phyloP scores from a whole-genome alignment of 2,113 vertebrate genomes.

The Pardalotus punctatus region DNA sequence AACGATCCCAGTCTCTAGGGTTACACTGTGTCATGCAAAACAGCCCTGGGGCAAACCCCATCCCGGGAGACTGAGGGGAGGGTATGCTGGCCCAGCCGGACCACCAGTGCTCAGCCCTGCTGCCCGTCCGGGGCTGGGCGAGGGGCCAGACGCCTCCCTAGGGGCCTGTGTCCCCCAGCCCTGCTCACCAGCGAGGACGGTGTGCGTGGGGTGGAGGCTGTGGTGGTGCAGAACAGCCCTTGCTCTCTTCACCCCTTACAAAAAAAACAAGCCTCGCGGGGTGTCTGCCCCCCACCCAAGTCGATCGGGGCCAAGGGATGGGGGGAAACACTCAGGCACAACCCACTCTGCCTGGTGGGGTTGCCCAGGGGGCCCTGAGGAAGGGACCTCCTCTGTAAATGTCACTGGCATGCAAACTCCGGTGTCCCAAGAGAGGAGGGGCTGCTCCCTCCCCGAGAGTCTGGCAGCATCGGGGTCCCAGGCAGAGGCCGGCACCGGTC shows the following conservation, averaged over 20 bases:
- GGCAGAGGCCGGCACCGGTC: background rate
- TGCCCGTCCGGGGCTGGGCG: fast-evolving
- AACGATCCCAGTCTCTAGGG: constrained; percentile 54
- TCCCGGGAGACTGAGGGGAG: background rate
- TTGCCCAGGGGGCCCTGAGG: background rate
- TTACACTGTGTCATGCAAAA: constrained; percentile 66
- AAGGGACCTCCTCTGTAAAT: background rate
- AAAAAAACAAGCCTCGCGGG: background rate
- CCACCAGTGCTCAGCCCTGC: background rate
- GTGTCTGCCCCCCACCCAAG: background rate
- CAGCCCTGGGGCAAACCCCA: background rate
- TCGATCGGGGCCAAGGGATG: background rate
- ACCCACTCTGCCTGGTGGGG: background rate
- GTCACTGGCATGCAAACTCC: constrained; percentile 56
- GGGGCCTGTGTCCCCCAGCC: background rate
- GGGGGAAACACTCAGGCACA: background rate
- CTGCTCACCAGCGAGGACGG: background rate
- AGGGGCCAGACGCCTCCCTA: background rate
- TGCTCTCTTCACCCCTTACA: background rate
- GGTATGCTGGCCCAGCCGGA: background rate
- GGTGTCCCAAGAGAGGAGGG: constrained; percentile 8
- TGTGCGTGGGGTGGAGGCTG: background rate
- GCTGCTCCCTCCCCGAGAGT: background rate
- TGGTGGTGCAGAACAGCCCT: background rate
- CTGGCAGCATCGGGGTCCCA: background rate